Conservation (phyloP, 2,888 invertebrate species). For the Brachypalpus laphriformis region DNA sequence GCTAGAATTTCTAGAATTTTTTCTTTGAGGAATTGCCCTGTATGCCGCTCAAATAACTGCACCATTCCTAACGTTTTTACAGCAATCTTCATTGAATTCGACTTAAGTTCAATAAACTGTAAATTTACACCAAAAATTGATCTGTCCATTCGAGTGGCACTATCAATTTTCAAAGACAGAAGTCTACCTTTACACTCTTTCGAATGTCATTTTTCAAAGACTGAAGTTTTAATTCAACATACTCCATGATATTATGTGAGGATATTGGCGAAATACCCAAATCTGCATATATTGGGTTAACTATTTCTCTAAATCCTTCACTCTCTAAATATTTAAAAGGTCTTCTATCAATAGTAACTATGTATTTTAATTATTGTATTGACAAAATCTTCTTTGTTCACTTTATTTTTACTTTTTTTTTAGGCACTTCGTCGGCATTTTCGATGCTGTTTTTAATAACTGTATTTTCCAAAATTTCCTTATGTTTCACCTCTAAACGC, state of each 20-base stretch:
- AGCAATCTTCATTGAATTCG: neutral
- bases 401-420: neutral
- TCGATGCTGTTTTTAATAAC: slow-evolving; percentile 5
- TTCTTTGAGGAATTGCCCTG: slow-evolving; percentile 4
- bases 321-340: slow-evolving; percentile 6
- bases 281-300: neutral
- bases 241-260: slow-evolving; percentile 3
- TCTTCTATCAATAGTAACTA: neutral
- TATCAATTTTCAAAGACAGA: slow-evolving; percentile 14
- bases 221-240: neutral
- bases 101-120: neutral
- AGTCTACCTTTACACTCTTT: neutral
- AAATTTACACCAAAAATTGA: slow-evolving; percentile 14
- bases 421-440: neutral
- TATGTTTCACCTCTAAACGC: slow-evolving; percentile 2
- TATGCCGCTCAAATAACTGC: slow-evolving; percentile 7
- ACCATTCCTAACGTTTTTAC: slow-evolving; percentile 10
- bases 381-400: neutral
- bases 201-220: neutral
- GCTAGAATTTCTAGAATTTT: slow-evolving; percentile 4
- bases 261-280: slow-evolving; percentile 14
- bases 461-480: neutral
- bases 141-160: slow-evolving; percentile 16
- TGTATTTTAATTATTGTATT: neutral
- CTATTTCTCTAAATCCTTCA: slow-evolving; percentile 13